Percentiles rank a stretch among this genome's conserved stretches.
These are phyloP conservation scores for Liposcelis brunnea DNA, from an alignment of 2,888 invertebrate genomes.

Conservation along the genomic window DNA sequence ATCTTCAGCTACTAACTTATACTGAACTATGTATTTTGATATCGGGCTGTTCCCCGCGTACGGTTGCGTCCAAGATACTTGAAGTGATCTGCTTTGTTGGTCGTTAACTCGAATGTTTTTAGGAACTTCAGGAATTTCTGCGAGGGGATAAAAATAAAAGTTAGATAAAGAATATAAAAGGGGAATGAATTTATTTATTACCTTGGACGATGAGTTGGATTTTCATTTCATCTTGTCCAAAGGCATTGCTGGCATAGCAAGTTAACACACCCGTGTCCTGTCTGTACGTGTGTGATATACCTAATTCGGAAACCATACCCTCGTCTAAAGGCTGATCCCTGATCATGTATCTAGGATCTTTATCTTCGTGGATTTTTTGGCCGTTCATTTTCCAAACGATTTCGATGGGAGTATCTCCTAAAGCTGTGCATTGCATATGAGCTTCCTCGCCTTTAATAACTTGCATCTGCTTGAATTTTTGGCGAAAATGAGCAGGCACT, in stretches of 20 bases:
- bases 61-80: constrained; percentile 77
- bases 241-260: constrained; percentile 75
- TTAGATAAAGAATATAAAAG: too few species aligned
- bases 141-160: constrained; percentile 14
- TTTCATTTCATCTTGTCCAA: constrained; percentile 79
- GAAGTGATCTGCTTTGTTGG: constrained; percentile 66
- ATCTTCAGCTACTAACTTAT: constrained; percentile 34
- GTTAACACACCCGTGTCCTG: constrained; percentile 80
- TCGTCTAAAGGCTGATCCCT: constrained; percentile 60
- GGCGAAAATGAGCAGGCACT: constrained; percentile 73
- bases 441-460: constrained; percentile 70
- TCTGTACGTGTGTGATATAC: constrained; percentile 65
- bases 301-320: constrained; percentile 69
- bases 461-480: constrained; percentile 65
- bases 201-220: constrained; percentile 82
- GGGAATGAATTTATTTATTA: too few species aligned
- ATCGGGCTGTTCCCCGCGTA: constrained; percentile 81
- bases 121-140: constrained; percentile 77
- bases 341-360: constrained; percentile 56
- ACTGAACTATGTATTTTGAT: constrained; percentile 74
- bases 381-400: constrained; percentile 69
- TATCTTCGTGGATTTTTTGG: constrained; percentile 51
- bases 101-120: constrained; percentile 70
- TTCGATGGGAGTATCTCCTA: constrained; percentile 74
- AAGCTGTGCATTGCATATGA: constrained; percentile 68